Base-by-base conservation (phyloP, 2,797 vertebrate species). In the Taeniopygia guttata region DNA sequence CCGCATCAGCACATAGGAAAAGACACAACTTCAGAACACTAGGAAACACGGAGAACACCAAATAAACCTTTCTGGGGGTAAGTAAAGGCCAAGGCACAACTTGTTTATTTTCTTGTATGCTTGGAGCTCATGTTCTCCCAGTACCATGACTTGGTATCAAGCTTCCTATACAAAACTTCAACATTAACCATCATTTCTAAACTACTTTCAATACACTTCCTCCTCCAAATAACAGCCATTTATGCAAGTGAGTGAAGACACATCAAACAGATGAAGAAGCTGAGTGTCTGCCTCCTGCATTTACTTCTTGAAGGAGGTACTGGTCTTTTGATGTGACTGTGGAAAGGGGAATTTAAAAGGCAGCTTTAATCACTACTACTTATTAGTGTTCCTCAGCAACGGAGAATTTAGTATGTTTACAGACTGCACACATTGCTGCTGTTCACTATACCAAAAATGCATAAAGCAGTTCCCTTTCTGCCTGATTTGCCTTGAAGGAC, bases 11-110 rank as follows among this genome's bases (percentile, higher is more conserved):
- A 64, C 17, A 4, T 34, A 27, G 25, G 19, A 67, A 38, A 49
- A 76, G 8, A 32, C 26, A 54, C 18, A 38, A 20, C 8, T 40
- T n/a, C 25, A 51, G 68, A 54, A 59, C 7, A 25, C 4, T 3
- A 56, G 20, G 56, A 36, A 78, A 70, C 0, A 0, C 5, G 26
- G 13, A 54, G 20, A 82, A 66, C 11, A 70, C 13, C 4, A 29
- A 16, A 13, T 13, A 14, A 81, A 13, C 7, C 16, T 17, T 77
- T 30, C 34, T 68, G 26, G n/a, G 18, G 8, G 8, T n/a, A 78
- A 27, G 9, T 10, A 34, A 64, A 70, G 21, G 58, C 10, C 26
- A 82, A 69, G 25, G 42, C 6, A 60, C 9, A 36, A 36, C 38
- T 42, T 60, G 5, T 6, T 60, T 9, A 34, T 54, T 51, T 72